These are phyloP conservation scores for Madoqua kirkii DNA, from an alignment of 2,113 vertebrate genomes.

Conservation along the genomic window DNA sequence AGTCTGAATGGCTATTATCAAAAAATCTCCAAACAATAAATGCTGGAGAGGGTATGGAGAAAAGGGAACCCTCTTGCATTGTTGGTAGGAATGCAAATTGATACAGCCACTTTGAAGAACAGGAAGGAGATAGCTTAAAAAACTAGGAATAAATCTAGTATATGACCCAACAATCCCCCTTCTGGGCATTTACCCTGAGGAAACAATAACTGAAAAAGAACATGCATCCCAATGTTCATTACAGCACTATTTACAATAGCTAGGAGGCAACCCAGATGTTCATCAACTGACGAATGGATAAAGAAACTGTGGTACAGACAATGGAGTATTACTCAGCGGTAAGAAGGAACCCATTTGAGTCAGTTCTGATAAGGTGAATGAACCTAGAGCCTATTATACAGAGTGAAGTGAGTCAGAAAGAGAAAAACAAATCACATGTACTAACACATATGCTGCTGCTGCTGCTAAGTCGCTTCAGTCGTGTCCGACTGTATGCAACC, in stretches of 20 bases:
- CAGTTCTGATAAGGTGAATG: background rate
- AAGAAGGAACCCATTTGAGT: background rate
- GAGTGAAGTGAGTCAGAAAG: background rate
- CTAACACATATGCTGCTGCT: background rate
- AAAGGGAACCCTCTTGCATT: background rate
- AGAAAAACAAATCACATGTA: background rate
- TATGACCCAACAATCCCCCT: background rate
- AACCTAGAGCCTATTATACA: background rate
- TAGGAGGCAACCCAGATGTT: background rate
- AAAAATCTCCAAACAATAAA: background rate
- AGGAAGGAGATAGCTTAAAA: background rate
- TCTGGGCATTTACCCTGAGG: background rate
- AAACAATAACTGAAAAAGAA: background rate
- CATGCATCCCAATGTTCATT: background rate
- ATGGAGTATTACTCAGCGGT: background rate
- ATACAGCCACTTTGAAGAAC: background rate
- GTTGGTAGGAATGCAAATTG: background rate
- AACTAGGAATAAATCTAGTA: background rate
- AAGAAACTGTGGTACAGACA: background rate
- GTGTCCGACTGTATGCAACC: no score
- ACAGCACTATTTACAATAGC: background rate
- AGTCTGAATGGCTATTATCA: background rate
- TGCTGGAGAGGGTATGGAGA: background rate
- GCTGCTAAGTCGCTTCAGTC: no score
- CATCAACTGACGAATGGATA: background rate